Conservation (phyloP, 2,888 invertebrate species). For the Xylota sylvarum region DNA sequence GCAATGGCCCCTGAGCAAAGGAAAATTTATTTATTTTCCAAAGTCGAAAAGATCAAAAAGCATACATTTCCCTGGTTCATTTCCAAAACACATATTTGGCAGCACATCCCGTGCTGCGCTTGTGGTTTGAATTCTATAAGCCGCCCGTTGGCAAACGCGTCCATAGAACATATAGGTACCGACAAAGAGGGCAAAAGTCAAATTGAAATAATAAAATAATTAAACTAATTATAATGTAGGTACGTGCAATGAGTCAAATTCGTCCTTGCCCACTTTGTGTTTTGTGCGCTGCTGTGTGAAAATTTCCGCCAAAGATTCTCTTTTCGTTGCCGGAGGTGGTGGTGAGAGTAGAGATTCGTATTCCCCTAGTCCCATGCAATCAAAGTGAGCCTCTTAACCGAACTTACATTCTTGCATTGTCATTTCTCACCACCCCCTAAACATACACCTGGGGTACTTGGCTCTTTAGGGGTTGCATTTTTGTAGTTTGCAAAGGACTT, state of each 20-base stretch:
- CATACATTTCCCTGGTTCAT: constrained; percentile 64
- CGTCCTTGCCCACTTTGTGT: neutral
- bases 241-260: constrained; percentile 4
- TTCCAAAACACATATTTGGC: constrained; percentile 73
- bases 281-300: constrained; percentile 1
- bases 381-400: constrained; percentile 47
- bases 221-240: constrained; percentile 64
- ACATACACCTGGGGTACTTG: neutral
- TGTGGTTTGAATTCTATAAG: neutral
- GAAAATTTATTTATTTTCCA: constrained; percentile 46
- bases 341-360: neutral
- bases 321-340: neutral
- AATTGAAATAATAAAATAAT: constrained; percentile 73
- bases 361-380: constrained; percentile 62
- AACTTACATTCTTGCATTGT: constrained; percentile 26
- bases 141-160: constrained; percentile 36
- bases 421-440: neutral
- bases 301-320: constrained; percentile 26
- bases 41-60: constrained; percentile 52
- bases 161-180: neutral
- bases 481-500: constrained; percentile 41
- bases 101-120: constrained; percentile 35
- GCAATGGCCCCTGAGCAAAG: neutral
- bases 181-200: constrained; percentile 43
- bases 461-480: constrained; percentile 13